Percentiles rank a stretch among this genome's conserved stretches.
These are phyloP conservation scores for Noctilio leporinus DNA, from an alignment of 2,113 vertebrate species.

Conservation along the genomic window DNA sequence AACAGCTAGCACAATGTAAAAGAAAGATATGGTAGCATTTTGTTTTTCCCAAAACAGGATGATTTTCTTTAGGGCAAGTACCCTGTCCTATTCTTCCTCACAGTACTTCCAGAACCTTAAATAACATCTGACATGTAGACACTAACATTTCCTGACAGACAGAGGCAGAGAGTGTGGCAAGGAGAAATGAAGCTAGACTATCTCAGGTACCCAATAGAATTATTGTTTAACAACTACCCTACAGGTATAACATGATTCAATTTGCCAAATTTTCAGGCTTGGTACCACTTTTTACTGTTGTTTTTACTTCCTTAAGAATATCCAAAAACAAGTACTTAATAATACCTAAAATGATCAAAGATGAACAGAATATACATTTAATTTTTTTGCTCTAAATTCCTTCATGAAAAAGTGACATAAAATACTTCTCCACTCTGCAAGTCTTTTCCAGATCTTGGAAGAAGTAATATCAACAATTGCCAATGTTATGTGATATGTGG, in stretches of 20 bases:
- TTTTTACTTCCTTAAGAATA: neutral
- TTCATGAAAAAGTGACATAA: neutral
- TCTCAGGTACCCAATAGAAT: neutral
- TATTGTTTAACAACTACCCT: neutral
- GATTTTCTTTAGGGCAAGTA: neutral
- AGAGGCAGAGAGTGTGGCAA: neutral
- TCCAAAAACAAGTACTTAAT: neutral
- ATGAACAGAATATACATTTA: neutral
- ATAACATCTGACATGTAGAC: neutral
- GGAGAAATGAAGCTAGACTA: neutral
- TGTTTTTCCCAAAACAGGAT: neutral
- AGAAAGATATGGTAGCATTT: neutral
- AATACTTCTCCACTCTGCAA: neutral
- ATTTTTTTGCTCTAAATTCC: neutral
- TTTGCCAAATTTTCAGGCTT: neutral
- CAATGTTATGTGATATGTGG: neutral
- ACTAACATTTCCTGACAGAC: neutral
- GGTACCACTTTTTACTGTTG: neutral
- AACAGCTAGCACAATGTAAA: neutral
- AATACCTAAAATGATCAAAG: neutral
- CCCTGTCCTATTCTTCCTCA: neutral
- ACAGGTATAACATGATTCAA: neutral
- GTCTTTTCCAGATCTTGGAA: neutral
- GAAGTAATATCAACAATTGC: neutral
- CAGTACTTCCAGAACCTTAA: neutral